Evolutionary conservation across 2,113 vertebrate species (phyloP).

Genomic region (Vombatus ursinus): DNA sequence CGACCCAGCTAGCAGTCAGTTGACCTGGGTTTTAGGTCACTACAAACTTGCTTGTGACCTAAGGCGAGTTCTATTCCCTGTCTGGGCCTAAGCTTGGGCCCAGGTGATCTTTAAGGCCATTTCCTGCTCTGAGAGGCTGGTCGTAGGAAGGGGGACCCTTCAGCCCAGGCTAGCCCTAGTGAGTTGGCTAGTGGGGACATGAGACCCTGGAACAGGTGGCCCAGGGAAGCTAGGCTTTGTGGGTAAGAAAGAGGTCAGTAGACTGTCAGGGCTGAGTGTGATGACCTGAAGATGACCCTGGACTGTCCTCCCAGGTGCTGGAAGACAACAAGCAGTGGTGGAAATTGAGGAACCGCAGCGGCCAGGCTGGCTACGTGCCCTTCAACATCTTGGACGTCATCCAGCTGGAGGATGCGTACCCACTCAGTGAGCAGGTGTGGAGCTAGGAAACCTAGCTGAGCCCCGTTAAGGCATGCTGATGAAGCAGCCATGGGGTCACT

Average conservation of each 20-base stretch:
- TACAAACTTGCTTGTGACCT: too few relatives aligned
- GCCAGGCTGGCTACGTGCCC: slow-evolving; percentile 93
- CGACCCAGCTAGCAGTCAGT: too few relatives aligned
- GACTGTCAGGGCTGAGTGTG: rapidly evolving
- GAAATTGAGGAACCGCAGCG: slow-evolving; percentile 93
- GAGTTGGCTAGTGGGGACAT: too few relatives aligned
- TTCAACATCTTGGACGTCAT: slow-evolving; percentile 91
- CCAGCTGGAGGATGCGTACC: slow-evolving; percentile 83
- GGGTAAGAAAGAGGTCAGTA: too few relatives aligned
- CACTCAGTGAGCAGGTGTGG: slow-evolving; percentile 62
- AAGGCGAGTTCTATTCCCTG: not conserved
- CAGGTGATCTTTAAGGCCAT: not conserved
- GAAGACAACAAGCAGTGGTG: slow-evolving; percentile 97
- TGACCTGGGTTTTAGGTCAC: not conserved
- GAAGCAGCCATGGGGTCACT: too few relatives aligned
- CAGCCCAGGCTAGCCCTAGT: too few relatives aligned
- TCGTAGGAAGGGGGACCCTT: too few relatives aligned
- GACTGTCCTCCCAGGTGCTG: slow-evolving; percentile 86
- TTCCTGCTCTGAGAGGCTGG: too few relatives aligned
- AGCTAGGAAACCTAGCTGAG: not conserved
- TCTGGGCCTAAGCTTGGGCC: not conserved
- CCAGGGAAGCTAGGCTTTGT: too few relatives aligned
- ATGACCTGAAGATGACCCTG: too few relatives aligned
- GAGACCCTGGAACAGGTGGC: too few relatives aligned
- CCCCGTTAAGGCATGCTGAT: too few relatives aligned